Percentiles rank a stretch among this genome's conserved stretches.
Evolutionary conservation across 2,113 vertebrate species (phyloP).

Genomic region (Irena cyanogastra): DNA sequence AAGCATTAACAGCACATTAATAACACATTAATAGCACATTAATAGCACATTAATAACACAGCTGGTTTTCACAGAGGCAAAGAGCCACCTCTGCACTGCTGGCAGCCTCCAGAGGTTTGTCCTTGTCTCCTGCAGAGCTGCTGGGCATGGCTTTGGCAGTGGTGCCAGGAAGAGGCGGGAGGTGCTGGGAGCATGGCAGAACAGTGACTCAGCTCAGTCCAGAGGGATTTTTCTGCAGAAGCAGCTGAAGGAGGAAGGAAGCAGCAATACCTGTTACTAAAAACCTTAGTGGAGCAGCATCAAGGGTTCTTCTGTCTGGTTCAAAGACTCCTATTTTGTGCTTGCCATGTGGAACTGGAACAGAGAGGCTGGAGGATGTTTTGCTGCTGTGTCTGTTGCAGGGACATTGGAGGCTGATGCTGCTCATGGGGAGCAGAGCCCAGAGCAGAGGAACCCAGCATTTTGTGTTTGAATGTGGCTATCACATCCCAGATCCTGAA

Average conservation of each 20-base stretch:
- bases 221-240: not conserved
- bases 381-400: not conserved
- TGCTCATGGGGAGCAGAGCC: not conserved
- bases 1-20: not conserved
- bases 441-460: not conserved
- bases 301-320: not conserved
- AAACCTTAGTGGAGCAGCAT: not conserved
- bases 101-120: not conserved
- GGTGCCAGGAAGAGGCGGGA: no score
- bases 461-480: not conserved
- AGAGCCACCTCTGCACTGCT: not conserved
- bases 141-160: not conserved
- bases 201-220: not conserved
- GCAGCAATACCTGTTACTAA: not conserved
- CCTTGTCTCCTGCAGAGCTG: not conserved
- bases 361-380: not conserved
- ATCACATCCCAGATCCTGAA: accelerated
- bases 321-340: not conserved
- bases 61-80: not conserved
- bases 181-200: not conserved
- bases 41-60: not conserved
- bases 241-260: constrained; percentile 14
- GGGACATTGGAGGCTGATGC: not conserved
- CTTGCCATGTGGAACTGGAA: accelerated
- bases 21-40: not conserved